These are phyloP conservation scores for Euphonia xanthogaster DNA, from an alignment of 2,797 vertebrate species.

Conservation along the genomic window DNA sequence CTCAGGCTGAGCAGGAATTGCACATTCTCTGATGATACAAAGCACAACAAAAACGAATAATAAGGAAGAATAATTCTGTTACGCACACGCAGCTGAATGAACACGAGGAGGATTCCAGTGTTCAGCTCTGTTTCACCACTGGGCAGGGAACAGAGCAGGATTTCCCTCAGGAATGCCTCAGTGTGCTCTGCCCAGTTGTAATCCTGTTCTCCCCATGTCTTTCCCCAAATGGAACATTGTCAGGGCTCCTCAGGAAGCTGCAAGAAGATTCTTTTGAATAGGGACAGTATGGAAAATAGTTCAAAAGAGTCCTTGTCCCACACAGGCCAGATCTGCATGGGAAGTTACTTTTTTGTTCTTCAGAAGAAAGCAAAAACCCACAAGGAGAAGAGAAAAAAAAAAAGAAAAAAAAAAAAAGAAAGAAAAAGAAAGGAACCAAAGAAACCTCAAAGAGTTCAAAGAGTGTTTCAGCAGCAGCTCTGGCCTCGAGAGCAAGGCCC, in stretches of 20 bases:
- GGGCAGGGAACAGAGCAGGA: not conserved
- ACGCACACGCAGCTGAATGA: accelerated
- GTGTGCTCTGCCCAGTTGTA: not conserved
- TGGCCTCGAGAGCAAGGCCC: not conserved
- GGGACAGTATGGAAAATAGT: not conserved
- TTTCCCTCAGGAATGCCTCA: not conserved
- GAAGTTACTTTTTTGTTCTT: constrained; percentile 54
- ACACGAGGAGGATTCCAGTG: accelerated
- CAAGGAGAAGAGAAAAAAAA: not conserved
- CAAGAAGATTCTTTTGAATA: not conserved
- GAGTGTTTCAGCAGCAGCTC: not conserved
- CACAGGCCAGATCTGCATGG: constrained; percentile 7
- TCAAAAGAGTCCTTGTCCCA: constrained; percentile 49
- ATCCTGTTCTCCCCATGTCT: not conserved
- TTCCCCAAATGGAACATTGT: not conserved
- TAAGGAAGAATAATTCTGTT: not conserved
- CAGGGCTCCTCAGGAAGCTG: constrained; percentile 6
- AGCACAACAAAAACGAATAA: accelerated
- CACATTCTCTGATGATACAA: accelerated
- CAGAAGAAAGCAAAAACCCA: constrained; percentile 57
- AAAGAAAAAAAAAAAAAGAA: not conserved
- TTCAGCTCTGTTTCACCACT: not conserved
- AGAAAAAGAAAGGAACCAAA: constrained; percentile 47
- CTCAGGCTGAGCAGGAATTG: not conserved
- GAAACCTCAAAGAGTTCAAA: constrained; percentile 51